phyloP scores from a whole-genome alignment of 2,113 vertebrate genomes.

The Diphyllodes magnificus region DNA sequence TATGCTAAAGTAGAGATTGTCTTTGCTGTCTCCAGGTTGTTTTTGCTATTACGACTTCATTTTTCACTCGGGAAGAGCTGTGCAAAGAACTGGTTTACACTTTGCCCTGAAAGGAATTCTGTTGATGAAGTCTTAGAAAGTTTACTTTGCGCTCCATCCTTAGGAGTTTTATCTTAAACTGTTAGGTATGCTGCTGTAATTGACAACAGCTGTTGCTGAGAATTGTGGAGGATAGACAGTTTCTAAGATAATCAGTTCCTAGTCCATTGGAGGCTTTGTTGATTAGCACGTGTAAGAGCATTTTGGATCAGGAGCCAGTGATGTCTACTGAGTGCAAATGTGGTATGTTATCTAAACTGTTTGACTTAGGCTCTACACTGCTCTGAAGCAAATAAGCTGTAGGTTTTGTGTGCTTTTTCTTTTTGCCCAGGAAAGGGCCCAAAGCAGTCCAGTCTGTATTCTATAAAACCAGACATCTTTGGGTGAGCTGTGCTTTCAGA shows the following conservation, averaged over 20 bases:
- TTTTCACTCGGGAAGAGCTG: neutral
- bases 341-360: neutral
- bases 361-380: neutral
- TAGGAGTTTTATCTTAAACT: constrained; percentile 36
- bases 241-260: constrained; percentile 42
- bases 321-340: constrained; percentile 35
- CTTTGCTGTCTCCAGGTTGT: neutral
- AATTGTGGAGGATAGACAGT: constrained; percentile 24
- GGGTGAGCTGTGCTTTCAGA: neutral
- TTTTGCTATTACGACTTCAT: neutral
- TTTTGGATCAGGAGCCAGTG: constrained; percentile 37
- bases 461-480: neutral
- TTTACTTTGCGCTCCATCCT: constrained; percentile 9
- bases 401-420: neutral
- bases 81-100: neutral
- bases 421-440: neutral
- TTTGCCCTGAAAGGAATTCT: constrained; percentile 17
- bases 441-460: neutral
- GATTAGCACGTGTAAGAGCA: constrained; percentile 18
- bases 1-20: neutral
- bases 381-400: neutral
- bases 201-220: constrained; percentile 56
- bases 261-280: constrained; percentile 54
- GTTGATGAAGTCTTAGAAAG: neutral
- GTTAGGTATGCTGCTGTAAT: constrained; percentile 50